Evolutionary conservation across 2,888 invertebrate genomes (phyloP).

Genomic region (Hypomecis atomaria): DNA sequence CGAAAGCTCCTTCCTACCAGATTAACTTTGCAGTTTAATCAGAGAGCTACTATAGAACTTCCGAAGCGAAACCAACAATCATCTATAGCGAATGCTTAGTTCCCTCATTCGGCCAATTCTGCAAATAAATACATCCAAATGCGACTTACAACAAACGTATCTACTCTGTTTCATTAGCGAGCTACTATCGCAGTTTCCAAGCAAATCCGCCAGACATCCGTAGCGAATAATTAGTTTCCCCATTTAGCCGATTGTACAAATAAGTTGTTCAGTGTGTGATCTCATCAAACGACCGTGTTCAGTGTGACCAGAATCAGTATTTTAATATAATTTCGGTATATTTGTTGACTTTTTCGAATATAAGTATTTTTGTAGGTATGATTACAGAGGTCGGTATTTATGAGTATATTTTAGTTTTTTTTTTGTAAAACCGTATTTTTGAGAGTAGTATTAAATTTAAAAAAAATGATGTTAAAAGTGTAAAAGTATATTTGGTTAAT

Average conservation of each 20-base stretch:
- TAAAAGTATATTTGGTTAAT: too few relatives aligned
- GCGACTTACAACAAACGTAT: conserved; percentile 4
- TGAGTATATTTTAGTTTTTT: too few relatives aligned
- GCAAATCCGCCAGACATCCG: neutral
- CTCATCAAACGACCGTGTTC: conserved; percentile 13
- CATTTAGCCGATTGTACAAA: neutral
- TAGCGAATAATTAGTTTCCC: neutral
- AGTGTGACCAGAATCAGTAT: too few relatives aligned
- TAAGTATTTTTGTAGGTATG: too few relatives aligned
- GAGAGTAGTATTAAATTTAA: too few relatives aligned
- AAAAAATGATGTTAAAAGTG: too few relatives aligned
- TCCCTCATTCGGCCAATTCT: neutral
- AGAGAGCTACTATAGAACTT: neutral
- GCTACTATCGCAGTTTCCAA: neutral
- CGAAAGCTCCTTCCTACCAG: neutral
- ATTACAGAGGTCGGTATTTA: too few relatives aligned
- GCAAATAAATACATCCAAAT: neutral
- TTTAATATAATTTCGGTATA: too few relatives aligned
- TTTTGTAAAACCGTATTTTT: too few relatives aligned
- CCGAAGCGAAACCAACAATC: neutral
- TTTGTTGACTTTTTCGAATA: too few relatives aligned
- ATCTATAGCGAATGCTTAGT: neutral
- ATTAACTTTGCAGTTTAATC: too few relatives aligned
- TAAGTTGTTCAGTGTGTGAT: neutral
- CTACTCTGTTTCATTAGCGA: neutral